A percentile compares a stretch with the other conserved stretches of the same genome.
These are phyloP conservation scores for Drosophila emarginata DNA, from an alignment of 2,888 invertebrate genomes.

Conservation along the genomic window DNA sequence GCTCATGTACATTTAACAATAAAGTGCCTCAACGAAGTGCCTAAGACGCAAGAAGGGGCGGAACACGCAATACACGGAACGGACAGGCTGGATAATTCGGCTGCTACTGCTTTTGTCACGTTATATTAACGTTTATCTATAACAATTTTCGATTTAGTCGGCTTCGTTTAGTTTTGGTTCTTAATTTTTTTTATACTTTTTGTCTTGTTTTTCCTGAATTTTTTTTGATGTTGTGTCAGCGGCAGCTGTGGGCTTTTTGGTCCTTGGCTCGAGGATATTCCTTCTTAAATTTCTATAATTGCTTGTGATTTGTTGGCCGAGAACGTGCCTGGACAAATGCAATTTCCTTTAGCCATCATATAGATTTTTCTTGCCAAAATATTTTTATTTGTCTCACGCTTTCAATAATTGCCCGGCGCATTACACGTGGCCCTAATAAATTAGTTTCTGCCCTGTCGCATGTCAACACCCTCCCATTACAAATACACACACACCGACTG, in stretches of 20 bases:
- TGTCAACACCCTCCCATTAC: not conserved
- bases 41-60: not conserved
- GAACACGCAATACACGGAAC: not conserved
- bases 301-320: constrained; percentile 75
- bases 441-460: constrained; percentile 43
- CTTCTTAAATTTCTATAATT: constrained; percentile 78
- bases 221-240: constrained; percentile 67
- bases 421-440: constrained; percentile 75
- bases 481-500: not conserved
- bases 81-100: not conserved
- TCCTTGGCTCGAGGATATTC: constrained; percentile 46
- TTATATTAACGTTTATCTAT: constrained; percentile 66
- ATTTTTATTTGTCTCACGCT: constrained; percentile 77
- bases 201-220: constrained; percentile 27
- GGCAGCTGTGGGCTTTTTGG: constrained; percentile 57
- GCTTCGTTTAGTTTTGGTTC: not conserved
- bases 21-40: constrained; percentile 34
- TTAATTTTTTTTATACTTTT: constrained; percentile 37
- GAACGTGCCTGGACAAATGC: constrained; percentile 74
- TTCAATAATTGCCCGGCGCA: constrained; percentile 72
- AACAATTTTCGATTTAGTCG: constrained; percentile 70
- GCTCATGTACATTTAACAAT: constrained; percentile 60
- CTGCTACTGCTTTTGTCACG: constrained; percentile 42
- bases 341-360: constrained; percentile 57
- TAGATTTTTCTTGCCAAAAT: constrained; percentile 52